These are phyloP conservation scores for Cosmia trapezina DNA, from an alignment of 2,888 invertebrate species.

Conservation along the genomic window DNA sequence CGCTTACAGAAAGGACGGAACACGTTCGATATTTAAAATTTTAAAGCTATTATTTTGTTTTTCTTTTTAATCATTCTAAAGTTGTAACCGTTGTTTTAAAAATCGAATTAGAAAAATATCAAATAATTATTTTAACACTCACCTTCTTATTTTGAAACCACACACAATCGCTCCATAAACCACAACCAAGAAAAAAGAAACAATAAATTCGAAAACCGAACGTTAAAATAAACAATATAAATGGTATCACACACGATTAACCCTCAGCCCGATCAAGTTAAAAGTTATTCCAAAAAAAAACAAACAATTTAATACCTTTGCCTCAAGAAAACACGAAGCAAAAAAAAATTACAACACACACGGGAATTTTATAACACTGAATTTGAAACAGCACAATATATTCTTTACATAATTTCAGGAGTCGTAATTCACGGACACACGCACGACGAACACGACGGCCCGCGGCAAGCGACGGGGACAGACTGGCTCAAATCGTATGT, in stretches of 20 bases:
- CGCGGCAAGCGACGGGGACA: constrained; percentile 45
- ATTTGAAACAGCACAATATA: constrained; percentile 49
- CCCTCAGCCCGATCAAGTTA: constrained; percentile 21
- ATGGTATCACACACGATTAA: constrained; percentile 58
- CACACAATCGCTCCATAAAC: constrained; percentile 13
- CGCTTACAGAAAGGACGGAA: not conserved
- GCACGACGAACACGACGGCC: constrained; percentile 40
- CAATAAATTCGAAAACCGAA: constrained; percentile 39
- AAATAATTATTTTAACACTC: constrained; percentile 22
- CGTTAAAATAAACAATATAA: constrained; percentile 52
- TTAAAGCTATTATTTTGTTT: not conserved
- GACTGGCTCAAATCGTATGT: constrained; percentile 62
- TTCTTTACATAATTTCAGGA: constrained; percentile 55
- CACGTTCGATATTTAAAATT: not conserved
- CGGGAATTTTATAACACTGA: constrained; percentile 37
- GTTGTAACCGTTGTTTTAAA: fast-evolving
- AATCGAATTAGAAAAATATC: not conserved
- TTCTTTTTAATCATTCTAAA: not conserved
- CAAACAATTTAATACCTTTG: constrained; percentile 30
- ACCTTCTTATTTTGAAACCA: constrained; percentile 50
- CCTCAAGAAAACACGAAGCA: constrained; percentile 6
- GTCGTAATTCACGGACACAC: constrained; percentile 54
- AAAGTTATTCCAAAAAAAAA: constrained; percentile 31
- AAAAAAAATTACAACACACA: constrained; percentile 39
- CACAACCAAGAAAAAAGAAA: constrained; percentile 42